A percentile compares a stretch with the other conserved stretches of the same genome.
phyloP scores from a whole-genome alignment of 2,797 vertebrate genomes.

The Micromesistius poutassou region DNA sequence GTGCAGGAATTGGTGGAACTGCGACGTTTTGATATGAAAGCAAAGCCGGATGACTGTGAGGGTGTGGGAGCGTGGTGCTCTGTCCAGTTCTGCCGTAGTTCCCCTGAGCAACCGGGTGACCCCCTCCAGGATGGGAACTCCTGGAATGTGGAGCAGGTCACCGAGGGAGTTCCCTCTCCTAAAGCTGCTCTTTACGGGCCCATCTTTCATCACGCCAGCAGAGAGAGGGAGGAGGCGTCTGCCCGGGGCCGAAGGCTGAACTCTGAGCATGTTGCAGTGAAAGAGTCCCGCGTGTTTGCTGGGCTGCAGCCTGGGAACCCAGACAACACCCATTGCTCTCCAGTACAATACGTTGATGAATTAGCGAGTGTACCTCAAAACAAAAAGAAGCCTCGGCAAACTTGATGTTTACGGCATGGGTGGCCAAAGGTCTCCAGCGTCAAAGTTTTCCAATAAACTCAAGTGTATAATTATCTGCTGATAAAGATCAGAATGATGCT shows the following conservation, averaged over 20 bases:
- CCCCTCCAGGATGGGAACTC: conserved; percentile 37
- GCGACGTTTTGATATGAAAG: conserved; percentile 20
- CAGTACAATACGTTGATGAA: too few species aligned
- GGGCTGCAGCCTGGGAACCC: conserved; percentile 23
- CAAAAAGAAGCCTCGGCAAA: too few species aligned
- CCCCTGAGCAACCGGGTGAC: conserved; percentile 5
- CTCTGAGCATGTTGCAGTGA: background rate
- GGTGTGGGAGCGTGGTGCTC: conserved; percentile 2
- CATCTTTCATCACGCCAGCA: conserved; percentile 33
- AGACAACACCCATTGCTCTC: background rate
- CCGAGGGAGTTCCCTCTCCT: conserved; percentile 33
- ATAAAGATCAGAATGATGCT: background rate
- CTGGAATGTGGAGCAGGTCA: conserved; percentile 48
- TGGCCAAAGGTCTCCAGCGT: background rate
- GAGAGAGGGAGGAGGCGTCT: conserved; percentile 15
- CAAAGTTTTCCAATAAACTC: background rate
- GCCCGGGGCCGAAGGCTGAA: background rate
- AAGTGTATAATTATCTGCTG: background rate
- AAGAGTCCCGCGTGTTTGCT: background rate
- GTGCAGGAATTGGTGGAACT: background rate
- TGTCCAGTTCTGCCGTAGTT: background rate
- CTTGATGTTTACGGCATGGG: too few species aligned
- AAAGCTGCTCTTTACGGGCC: conserved; percentile 38
- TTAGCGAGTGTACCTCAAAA: too few species aligned
- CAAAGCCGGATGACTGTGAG: background rate